Evolutionary conservation across 2,113 vertebrate species (phyloP).

Genomic region (Caracal caracal): DNA sequence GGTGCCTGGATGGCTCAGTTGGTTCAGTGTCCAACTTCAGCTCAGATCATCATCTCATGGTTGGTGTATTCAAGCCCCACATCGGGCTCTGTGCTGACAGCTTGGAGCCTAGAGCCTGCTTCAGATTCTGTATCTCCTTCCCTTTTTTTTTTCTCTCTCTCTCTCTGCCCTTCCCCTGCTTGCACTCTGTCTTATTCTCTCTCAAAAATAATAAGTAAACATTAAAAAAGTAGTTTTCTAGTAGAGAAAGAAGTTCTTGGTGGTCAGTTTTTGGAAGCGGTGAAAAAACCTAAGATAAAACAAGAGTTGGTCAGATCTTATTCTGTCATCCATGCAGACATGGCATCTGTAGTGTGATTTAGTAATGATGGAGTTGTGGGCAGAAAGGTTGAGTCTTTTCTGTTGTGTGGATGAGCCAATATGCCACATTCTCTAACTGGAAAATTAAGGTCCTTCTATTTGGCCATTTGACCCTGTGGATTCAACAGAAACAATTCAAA

Average conservation of each 20-base stretch:
- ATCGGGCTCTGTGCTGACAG: no score
- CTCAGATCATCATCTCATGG: no score
- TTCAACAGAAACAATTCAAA: conserved; percentile 1
- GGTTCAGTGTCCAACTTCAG: no score
- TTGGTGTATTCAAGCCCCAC: no score
- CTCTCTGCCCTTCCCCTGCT: no score
- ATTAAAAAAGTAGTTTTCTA: neutral
- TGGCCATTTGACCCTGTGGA: neutral
- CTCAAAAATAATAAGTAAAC: no score
- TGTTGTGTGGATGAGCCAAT: neutral
- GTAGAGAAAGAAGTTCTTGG: neutral
- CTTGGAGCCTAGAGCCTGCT: no score
- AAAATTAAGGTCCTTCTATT: conserved; percentile 6
- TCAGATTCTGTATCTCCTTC: no score
- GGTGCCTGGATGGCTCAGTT: no score
- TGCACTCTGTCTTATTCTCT: no score
- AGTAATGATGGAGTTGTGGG: neutral
- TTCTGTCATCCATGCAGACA: neutral
- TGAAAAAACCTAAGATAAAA: neutral
- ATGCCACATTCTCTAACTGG: neutral
- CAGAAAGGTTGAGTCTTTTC: neutral
- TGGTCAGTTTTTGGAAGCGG: neutral
- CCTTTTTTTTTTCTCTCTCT: no score
- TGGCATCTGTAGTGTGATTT: neutral
- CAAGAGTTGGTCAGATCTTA: neutral